Evolutionary conservation across 2,797 vertebrate genomes (phyloP), one percentile per base, ranked within the genome.

Genomic region (Poeciliopsis presidionis): DNA sequence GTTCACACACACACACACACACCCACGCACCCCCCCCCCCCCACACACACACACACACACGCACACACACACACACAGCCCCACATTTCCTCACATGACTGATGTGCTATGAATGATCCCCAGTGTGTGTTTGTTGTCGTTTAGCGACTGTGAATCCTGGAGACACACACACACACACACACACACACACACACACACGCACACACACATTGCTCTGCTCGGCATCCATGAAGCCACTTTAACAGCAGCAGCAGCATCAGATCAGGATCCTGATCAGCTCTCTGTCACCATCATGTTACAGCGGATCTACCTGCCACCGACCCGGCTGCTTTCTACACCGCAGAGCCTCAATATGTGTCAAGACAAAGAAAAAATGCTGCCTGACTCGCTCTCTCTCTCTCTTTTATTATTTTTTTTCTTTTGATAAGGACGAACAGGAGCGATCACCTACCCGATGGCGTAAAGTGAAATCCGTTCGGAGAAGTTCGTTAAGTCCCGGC

Each of bases 401-500:
- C 12, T 45, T 45, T 20, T 18, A 5, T 47, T 18, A 5, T 46
- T 4, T 16, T 46, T 47, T 47, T 47, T 22, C 81, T 73, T 70
- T 47, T 39, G 5, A n/a, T 33, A 33, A 20, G 46, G 74, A 74
- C 30, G 6, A 70, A 78, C 3, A 57, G 45, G 49, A 76, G 30
- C 61, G 18, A 75, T 33, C 88, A 89, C 92, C 41, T 92, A 91
- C 91, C 90, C 78, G 82, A 72, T 79, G 80, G 53, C 2, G 70
- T 3, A 30, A 76, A n/a, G 86, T 72, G 39, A 77, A 79, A 80
- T 90, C 76, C 77, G 86, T 43, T 7, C 51, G 67, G 81, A 84
- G 85, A 90, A 92, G 90, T 90, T 88, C 84, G 78, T 61, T 83
- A 76, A 7, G 79, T 14, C 25, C 53, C 25, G 11, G 63, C 33